Evolutionary conservation across 2,113 vertebrate genomes (phyloP).

Genomic region (Calidris pugnax): DNA sequence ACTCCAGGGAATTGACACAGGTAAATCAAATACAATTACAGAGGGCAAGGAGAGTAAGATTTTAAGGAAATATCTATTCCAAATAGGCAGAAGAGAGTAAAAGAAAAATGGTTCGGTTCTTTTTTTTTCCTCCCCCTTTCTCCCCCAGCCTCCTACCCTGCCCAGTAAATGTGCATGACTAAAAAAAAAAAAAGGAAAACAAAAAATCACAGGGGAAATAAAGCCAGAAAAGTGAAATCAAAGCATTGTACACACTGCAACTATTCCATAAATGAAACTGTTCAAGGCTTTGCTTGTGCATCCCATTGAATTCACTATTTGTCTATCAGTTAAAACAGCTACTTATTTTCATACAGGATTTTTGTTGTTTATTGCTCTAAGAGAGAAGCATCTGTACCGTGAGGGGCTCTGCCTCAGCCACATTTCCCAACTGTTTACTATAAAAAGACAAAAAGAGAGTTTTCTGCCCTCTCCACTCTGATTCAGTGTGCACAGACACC

Average conservation of each 20-base stretch:
- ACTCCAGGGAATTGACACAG: neutral
- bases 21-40: neutral
- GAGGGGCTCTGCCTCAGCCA: neutral
- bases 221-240: neutral
- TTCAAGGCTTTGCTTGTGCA: neutral
- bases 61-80: neutral
- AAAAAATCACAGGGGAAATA: neutral
- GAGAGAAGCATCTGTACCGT: neutral
- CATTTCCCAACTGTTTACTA: neutral
- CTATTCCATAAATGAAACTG: neutral
- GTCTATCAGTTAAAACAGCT: neutral
- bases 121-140: neutral
- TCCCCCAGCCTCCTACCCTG: accelerated
- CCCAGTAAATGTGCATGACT: neutral
- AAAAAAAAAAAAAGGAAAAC: neutral
- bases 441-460: neutral
- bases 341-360: neutral
- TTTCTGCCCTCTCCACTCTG: neutral
- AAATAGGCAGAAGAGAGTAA: neutral
- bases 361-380: neutral
- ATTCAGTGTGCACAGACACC: neutral
- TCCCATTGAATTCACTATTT: neutral
- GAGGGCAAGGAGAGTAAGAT: neutral
- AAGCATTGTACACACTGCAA: neutral
- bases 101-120: neutral